These are phyloP conservation scores for Takifugu rubripes DNA, from an alignment of 2,797 vertebrate species.

Conservation along the genomic window DNA sequence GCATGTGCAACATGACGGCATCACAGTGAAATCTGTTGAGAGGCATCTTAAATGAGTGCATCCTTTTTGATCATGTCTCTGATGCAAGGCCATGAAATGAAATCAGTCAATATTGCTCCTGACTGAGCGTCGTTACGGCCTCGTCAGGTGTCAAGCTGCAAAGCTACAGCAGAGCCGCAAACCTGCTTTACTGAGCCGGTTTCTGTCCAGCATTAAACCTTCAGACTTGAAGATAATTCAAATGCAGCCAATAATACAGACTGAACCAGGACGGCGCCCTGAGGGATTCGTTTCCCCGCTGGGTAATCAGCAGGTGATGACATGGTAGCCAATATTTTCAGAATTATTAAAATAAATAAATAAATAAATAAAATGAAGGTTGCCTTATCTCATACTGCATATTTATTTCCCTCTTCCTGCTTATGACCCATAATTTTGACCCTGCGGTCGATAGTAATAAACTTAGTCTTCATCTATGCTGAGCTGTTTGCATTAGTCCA, in stretches of 20 bases:
- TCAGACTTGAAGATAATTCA: constrained; percentile 32
- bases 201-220: neutral
- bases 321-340: constrained; percentile 58
- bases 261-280: constrained; percentile 45
- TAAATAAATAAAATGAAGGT: constrained; percentile 47
- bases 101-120: constrained; percentile 23
- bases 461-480: too few species aligned
- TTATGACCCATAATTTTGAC: constrained; percentile 55
- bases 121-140: constrained; percentile 8
- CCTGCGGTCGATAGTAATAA: constrained; percentile 61
- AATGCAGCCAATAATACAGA: constrained; percentile 41
- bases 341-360: constrained; percentile 52
- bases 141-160: constrained; percentile 7
- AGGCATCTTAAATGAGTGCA: constrained; percentile 33
- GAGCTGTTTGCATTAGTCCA: too few species aligned
- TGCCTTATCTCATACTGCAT: constrained; percentile 40
- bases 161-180: too few species aligned
- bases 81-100: constrained; percentile 44
- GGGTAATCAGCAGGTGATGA: constrained; percentile 67
- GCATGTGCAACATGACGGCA: constrained; percentile 40
- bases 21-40: constrained; percentile 43
- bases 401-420: constrained; percentile 2
- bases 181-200: neutral
- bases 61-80: constrained; percentile 39
- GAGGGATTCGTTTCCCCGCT: constrained; percentile 53